Base-by-base conservation (phyloP, 2,888 invertebrate species). In the Drosophila tanythrix region DNA sequence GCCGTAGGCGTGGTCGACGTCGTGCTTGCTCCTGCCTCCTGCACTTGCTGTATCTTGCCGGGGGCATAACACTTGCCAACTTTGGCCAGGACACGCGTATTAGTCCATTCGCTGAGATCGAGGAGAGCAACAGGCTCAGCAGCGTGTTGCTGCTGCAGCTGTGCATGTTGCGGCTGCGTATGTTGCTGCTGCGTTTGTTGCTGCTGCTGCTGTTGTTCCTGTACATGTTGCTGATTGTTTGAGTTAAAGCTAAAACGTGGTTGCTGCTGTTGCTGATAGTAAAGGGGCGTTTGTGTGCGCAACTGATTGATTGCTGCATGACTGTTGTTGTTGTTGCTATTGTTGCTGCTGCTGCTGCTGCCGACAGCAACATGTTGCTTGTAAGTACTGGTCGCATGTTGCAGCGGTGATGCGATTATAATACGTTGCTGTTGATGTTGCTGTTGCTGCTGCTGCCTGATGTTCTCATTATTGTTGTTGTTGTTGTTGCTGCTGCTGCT, bases 51-150 rank as follows among this genome's bases (percentile, higher is more conserved):
- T 83, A 99, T 98, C 68, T 97, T 96, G 62, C 98, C 99, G 11
- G 98, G 97, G 84, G 97, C 95, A 93, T 97, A 98, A 87, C 96
- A 94, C 72, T 96, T 95, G 79, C 96, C 96, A 91, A 96, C 95
- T 92, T 97, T 97, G 50, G 98, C 99, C 85, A 99, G 94, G 71
- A 99, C 97, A 86, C 98, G 94, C 92, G 98, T 98, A 91, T 97
- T 97, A 83, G 96, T 96, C 99, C 99, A 99, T 93, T 99, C 98
- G 89, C 96, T 96, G 84, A 99, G 94, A 94, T 99, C 98, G 79
- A 99, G 95, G 93, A 94, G 82, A 82, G 81, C 79, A 74, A 70
- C 78, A 69, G 74, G 73, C 53, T 86, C 56, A 15, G 46, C 46
- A 46, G 46, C 83, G 27, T 82, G 81, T 59, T 77, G 80, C 11